Percentiles rank a stretch among this genome's conserved stretches.
Conservation (phyloP, 2,888 invertebrate species). For the Luperina nickerlii region DNA sequence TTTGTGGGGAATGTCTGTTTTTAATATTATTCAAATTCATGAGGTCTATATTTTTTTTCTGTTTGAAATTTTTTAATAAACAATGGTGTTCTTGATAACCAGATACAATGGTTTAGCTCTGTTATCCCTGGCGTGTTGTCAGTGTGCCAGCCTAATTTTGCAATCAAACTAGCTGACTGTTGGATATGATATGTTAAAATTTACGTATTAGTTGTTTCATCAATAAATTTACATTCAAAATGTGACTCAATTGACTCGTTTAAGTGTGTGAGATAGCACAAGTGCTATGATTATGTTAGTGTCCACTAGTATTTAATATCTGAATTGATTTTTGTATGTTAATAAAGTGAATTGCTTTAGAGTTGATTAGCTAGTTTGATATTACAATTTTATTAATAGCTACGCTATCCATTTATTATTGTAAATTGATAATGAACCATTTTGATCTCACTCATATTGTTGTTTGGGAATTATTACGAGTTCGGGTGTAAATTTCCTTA, state of each 20-base stretch:
- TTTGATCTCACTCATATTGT: slow-evolving; percentile 86
- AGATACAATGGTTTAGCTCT: slow-evolving; percentile 6
- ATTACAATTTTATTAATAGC: slow-evolving; percentile 65
- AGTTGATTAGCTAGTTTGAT: slow-evolving; percentile 69
- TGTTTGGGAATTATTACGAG: slow-evolving; percentile 71
- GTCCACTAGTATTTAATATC: slow-evolving; percentile 66
- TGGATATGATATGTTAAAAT: slow-evolving; percentile 51
- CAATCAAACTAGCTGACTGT: slow-evolving; percentile 61
- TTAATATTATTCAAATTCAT: slow-evolving; percentile 87
- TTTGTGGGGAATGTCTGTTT: slow-evolving; percentile 81
- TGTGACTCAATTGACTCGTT: slow-evolving; percentile 65
- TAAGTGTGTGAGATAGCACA: slow-evolving; percentile 64
- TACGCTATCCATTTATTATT: slow-evolving; percentile 72
- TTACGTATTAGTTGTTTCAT: slow-evolving; percentile 53
- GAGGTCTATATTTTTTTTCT: slow-evolving; percentile 72
- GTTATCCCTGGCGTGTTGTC: slow-evolving; percentile 4
- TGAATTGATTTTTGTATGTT: slow-evolving; percentile 68
- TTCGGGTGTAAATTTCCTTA: slow-evolving; percentile 76
- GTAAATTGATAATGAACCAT: slow-evolving; percentile 76
- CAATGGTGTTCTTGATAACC: slow-evolving; percentile 34
- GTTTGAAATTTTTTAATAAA: slow-evolving; percentile 57
- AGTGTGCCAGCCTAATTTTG: slow-evolving; percentile 40
- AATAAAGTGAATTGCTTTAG: slow-evolving; percentile 69
- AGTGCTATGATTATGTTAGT: slow-evolving; percentile 72
- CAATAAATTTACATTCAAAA: slow-evolving; percentile 62